Percentiles rank a stretch among this genome's conserved stretches.
phyloP scores from a whole-genome alignment of 1,140 invertebrate genomes.

The Drosophila orosa region DNA sequence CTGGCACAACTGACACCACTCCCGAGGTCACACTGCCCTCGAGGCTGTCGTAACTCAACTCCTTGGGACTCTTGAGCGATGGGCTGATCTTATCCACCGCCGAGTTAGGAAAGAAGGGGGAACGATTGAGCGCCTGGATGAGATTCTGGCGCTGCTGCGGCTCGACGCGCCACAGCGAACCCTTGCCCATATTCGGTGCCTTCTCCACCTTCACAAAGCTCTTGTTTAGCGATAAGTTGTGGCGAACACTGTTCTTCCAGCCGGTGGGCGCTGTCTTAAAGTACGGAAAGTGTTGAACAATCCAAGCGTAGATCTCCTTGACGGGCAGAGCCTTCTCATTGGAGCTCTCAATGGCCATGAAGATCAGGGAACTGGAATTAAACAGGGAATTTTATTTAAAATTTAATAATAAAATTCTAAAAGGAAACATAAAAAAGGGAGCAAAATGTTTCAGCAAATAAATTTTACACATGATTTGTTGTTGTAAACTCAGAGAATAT shows the following conservation, averaged over 20 bases:
- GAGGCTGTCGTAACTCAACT: constrained; percentile 45
- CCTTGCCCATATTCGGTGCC: constrained; percentile 95
- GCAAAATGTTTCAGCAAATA: too few relatives aligned
- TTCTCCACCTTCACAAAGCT: constrained; percentile 98
- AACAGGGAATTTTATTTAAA: too few relatives aligned
- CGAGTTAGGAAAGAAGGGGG: constrained; percentile 91
- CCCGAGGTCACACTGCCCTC: constrained; percentile 24
- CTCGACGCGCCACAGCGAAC: constrained; percentile 97
- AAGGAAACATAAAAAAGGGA: too few relatives aligned
- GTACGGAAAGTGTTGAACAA: constrained; percentile 97
- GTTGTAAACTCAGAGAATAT: too few relatives aligned
- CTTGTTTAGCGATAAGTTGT: constrained; percentile 98
- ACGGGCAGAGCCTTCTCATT: constrained; percentile 94
- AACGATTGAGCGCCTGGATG: constrained; percentile 92
- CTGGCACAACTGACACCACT: too few relatives aligned
- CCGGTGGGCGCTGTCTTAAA: constrained; percentile 98
- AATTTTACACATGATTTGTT: too few relatives aligned
- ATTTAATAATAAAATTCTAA: too few relatives aligned
- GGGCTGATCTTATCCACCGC: constrained; percentile 80
- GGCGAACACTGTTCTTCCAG: constrained; percentile 98
- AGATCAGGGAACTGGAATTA: constrained; percentile 93
- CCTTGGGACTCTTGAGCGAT: constrained; percentile 68
- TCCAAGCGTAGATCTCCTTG: constrained; percentile 99
- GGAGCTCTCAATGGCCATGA: constrained; percentile 98
- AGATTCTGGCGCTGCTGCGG: constrained; percentile 94